Evolutionary conservation across 1,140 invertebrate genomes (phyloP).

Genomic region (Papilio xuthus): DNA sequence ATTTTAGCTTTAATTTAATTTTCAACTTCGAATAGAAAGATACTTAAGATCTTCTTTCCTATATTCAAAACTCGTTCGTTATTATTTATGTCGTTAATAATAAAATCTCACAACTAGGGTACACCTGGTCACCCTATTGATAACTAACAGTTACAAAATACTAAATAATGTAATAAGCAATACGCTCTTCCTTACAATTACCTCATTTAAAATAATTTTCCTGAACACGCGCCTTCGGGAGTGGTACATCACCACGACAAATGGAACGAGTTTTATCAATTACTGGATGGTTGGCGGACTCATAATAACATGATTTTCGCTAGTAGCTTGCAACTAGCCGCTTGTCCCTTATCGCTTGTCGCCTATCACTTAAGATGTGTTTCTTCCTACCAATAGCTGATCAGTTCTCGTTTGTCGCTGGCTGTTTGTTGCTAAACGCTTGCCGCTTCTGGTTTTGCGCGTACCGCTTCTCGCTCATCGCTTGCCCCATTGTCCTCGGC

Average conservation of each 20-base stretch:
- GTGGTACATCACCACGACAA: conserved; percentile 14
- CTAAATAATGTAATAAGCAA: conserved; percentile 10
- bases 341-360: background rate
- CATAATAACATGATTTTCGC: background rate
- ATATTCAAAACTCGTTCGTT: background rate
- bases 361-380: background rate
- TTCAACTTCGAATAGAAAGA: too few relatives aligned
- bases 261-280: conserved; percentile 29
- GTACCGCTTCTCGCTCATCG: background rate
- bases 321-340: background rate
- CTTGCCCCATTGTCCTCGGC: background rate
- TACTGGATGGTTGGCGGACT: background rate
- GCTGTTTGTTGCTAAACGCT: too few relatives aligned
- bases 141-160: conserved; percentile 23
- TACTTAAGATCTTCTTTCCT: too few relatives aligned
- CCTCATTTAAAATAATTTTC: conserved; percentile 34
- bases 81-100: background rate
- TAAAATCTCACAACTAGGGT: background rate
- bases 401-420: too few relatives aligned
- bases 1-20: too few relatives aligned
- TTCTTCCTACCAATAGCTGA: background rate
- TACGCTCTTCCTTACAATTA: conserved; percentile 18
- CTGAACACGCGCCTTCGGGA: conserved; percentile 4
- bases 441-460: background rate
- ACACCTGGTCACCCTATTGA: background rate